Evolutionary conservation across 2,888 invertebrate species (phyloP).

Genomic region (Ophraella communa): DNA sequence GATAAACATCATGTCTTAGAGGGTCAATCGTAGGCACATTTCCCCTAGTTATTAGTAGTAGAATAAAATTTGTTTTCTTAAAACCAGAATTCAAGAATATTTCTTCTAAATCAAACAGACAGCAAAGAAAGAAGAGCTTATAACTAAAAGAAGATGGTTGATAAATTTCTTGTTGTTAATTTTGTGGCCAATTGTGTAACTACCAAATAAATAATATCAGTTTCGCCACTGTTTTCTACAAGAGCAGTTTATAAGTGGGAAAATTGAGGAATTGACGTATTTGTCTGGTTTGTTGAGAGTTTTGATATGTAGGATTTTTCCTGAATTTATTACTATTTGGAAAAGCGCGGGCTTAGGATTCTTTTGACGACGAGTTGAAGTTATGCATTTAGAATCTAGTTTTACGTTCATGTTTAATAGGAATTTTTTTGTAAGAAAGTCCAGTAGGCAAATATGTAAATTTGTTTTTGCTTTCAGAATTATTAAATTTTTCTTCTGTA

Average conservation of each 20-base stretch:
- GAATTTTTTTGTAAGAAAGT: background rate
- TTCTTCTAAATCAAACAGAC: too few relatives aligned
- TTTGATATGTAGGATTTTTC: conserved; percentile 8
- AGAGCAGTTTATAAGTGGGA: conserved; percentile 10
- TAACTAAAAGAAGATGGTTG: too few relatives aligned
- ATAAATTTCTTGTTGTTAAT: too few relatives aligned
- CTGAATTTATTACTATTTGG: conserved; percentile 10
- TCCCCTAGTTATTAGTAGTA: too few relatives aligned
- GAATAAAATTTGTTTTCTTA: too few relatives aligned
- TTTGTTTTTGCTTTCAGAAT: background rate
- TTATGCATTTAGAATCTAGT: conserved; percentile 1
- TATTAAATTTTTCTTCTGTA: conserved; percentile 3
- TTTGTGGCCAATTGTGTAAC: too few relatives aligned
- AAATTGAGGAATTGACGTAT: conserved; percentile 17
- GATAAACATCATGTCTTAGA: too few relatives aligned
- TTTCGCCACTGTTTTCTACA: background rate
- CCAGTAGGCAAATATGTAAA: background rate
- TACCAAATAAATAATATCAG: background rate
- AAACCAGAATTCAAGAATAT: too few relatives aligned
- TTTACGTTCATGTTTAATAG: background rate
- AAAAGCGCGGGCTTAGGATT: background rate
- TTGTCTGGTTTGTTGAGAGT: conserved; percentile 13
- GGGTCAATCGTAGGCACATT: too few relatives aligned
- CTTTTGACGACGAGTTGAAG: background rate
- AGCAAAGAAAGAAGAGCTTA: too few relatives aligned